phyloP scores from a whole-genome alignment of 2,888 invertebrate species.

The Amblyteles armatorius region DNA sequence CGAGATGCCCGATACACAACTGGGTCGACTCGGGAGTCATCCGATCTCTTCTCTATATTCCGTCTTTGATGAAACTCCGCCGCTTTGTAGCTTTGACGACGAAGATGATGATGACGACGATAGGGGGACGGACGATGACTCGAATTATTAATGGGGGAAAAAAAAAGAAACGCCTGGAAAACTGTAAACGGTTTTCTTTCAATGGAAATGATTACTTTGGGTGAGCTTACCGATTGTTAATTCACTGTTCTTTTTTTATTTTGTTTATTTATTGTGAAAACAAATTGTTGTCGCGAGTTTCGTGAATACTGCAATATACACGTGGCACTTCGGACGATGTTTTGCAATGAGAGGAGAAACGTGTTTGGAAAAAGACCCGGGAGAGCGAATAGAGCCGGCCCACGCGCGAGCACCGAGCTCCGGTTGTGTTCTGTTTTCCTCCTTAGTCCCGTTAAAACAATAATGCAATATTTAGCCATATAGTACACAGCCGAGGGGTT shows the following conservation, averaged over 20 bases:
- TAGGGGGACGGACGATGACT: constrained; percentile 17
- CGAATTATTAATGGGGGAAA: constrained; percentile 21
- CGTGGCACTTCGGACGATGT: not conserved
- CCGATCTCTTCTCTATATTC: not conserved
- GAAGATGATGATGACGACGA: constrained; percentile 25
- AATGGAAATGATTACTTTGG: not conserved
- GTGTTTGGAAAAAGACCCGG: constrained; percentile 58
- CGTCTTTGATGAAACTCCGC: constrained; percentile 18
- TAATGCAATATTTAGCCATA: constrained; percentile 84
- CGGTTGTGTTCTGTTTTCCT: constrained; percentile 79
- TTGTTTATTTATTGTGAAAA: not conserved
- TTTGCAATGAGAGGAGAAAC: constrained; percentile 12
- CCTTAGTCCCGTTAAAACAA: constrained; percentile 83
- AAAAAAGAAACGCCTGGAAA: not conserved
- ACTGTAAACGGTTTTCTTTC: not conserved
- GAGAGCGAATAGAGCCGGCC: constrained; percentile 56
- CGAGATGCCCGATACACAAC: constrained; percentile 77
- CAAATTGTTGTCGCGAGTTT: not conserved
- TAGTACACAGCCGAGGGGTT: constrained; percentile 72
- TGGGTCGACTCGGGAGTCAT: constrained; percentile 73
- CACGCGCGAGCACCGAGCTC: constrained; percentile 70
- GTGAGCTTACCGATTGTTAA: constrained; percentile 27
- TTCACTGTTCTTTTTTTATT: constrained; percentile 9
- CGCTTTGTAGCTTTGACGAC: not conserved
- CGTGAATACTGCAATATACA: not conserved